A percentile compares a stretch with the other conserved stretches of the same genome.
Evolutionary conservation across 2,113 vertebrate species (phyloP).

Genomic region (Potamarius usumacintae): DNA sequence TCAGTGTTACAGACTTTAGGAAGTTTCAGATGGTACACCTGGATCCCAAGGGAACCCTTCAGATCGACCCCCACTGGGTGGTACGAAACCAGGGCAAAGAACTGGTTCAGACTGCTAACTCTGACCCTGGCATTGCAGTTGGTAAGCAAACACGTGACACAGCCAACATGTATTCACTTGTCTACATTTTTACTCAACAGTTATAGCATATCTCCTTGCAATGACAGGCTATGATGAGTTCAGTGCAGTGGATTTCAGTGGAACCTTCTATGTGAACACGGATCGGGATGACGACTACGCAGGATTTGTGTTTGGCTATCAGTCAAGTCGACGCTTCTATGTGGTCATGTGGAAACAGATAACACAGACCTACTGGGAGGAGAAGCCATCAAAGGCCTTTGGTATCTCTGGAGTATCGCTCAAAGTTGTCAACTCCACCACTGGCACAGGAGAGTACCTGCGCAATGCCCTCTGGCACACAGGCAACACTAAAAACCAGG

Average conservation of each 20-base stretch:
- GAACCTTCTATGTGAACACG: conserved; percentile 95
- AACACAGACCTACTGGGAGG: conserved; percentile 96
- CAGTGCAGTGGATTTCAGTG: conserved; percentile 92
- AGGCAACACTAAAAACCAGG: conserved; percentile 90
- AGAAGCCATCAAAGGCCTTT: conserved; percentile 87
- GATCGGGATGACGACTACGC: conserved; percentile 95
- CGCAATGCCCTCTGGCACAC: conserved; percentile 97
- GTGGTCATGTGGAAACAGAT: conserved; percentile 99
- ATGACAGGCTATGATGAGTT: conserved; percentile 88
- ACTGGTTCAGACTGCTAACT: conserved; percentile 92
- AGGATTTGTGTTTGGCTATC: conserved; percentile 93
- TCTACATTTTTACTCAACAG: background rate
- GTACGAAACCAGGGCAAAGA: conserved; percentile 94
- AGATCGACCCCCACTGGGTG: conserved; percentile 95
- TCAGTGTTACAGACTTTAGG: conserved; percentile 89
- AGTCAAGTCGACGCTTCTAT: conserved; percentile 94
- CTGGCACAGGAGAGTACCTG: conserved; percentile 87
- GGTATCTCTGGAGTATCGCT: conserved; percentile 92
- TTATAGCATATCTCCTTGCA: background rate
- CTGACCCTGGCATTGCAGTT: conserved; percentile 95
- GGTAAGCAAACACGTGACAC: conserved; percentile 71
- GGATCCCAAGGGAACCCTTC: conserved; percentile 93
- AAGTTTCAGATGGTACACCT: conserved; percentile 94
- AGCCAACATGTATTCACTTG: background rate
- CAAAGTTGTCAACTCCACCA: conserved; percentile 95